These are phyloP conservation scores for Thamnophis elegans DNA, from an alignment of 2,797 vertebrate species.

Conservation along the genomic window DNA sequence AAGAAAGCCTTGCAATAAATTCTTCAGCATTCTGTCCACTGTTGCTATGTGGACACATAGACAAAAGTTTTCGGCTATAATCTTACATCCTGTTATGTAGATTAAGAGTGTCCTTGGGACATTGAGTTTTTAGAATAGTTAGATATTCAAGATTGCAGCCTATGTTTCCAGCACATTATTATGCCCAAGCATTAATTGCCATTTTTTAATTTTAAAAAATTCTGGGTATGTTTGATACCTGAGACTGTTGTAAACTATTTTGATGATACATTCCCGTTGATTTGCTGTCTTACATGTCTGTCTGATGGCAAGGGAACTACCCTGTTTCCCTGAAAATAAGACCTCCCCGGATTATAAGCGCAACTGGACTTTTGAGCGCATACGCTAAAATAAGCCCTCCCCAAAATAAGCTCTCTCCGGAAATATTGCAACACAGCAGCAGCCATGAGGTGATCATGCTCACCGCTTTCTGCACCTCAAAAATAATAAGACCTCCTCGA, in stretches of 20 bases:
- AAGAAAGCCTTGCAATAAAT: not conserved
- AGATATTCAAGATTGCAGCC: fast-evolving
- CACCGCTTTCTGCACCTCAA: too few species aligned
- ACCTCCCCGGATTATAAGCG: too few species aligned
- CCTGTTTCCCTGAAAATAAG: too few species aligned
- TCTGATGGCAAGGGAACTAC: not conserved
- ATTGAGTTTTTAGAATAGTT: fast-evolving
- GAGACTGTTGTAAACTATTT: not conserved
- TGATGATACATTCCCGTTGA: not conserved
- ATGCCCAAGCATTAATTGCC: not conserved
- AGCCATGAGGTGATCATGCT: too few species aligned
- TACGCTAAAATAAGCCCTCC: too few species aligned
- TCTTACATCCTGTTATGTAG: not conserved
- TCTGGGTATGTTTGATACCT: not conserved
- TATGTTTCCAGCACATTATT: not conserved
- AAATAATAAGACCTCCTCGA: too few species aligned
- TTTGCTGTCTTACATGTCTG: not conserved
- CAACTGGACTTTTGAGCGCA: too few species aligned
- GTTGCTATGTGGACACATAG: not conserved
- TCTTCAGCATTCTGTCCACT: not conserved
- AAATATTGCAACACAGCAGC: too few species aligned
- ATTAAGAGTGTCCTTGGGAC: not conserved
- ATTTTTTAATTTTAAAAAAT: not conserved
- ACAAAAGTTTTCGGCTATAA: not conserved
- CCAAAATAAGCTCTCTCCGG: too few species aligned